These are phyloP conservation scores for Geophilus truncorum DNA, from an alignment of 2,888 invertebrate species.

Conservation along the genomic window DNA sequence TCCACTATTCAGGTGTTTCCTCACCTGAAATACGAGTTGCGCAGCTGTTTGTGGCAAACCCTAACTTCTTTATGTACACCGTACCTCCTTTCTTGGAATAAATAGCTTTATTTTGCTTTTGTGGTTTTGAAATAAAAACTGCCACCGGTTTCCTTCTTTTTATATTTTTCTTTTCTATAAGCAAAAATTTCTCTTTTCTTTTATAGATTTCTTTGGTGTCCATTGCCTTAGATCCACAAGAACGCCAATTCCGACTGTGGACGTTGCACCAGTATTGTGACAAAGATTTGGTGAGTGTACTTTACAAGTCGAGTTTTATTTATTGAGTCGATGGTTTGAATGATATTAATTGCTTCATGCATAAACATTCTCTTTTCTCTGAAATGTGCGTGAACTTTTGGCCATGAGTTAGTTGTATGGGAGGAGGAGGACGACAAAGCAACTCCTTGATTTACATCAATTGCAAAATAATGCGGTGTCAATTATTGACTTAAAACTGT, in stretches of 20 bases:
- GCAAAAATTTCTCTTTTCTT: background rate
- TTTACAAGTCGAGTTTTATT: background rate
- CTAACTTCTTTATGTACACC: background rate
- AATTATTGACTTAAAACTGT: background rate
- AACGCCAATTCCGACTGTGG: background rate
- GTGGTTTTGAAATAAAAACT: background rate
- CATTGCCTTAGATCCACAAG: constrained; percentile 8
- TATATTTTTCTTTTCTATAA: background rate
- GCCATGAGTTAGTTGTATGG: background rate
- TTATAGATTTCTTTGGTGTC: background rate
- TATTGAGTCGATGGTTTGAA: background rate
- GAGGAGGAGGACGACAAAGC: background rate
- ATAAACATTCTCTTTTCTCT: background rate
- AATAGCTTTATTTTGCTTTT: background rate
- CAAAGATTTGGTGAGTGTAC: constrained; percentile 11
- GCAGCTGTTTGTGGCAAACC: constrained; percentile 25
- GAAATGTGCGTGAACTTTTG: constrained; percentile 9
- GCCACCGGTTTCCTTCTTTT: background rate
- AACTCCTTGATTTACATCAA: background rate
- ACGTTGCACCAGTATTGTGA: background rate
- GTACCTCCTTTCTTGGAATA: background rate
- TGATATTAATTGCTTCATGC: constrained; percentile 22
- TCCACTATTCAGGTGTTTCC: constrained; percentile 19
- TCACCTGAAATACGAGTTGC: constrained; percentile 18
- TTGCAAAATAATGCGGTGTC: background rate